Percentiles rank a stretch among this genome's conserved stretches.
Evolutionary conservation across 2,113 vertebrate genomes (phyloP).

Genomic region (Pollimyrus isidori): DNA sequence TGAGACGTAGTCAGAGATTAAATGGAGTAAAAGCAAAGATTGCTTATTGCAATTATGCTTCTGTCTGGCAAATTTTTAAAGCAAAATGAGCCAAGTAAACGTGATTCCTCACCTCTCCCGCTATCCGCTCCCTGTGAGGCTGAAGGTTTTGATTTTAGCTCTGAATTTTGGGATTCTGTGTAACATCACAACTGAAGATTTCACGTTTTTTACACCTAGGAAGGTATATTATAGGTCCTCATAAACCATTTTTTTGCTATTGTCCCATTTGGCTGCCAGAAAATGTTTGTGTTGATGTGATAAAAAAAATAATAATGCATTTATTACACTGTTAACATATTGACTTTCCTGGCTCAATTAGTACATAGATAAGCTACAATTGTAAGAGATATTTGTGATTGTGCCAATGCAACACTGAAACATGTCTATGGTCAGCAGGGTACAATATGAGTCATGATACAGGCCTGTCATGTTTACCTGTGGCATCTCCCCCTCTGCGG

Average conservation of each 20-base stretch:
- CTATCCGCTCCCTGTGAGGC: neutral
- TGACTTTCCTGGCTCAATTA: neutral
- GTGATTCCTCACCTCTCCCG: neutral
- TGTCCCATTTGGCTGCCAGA: neutral
- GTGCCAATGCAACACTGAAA: neutral
- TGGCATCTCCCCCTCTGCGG: neutral
- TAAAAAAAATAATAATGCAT: neutral
- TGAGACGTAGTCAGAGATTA: neutral
- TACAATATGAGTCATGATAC: neutral
- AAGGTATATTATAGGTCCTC: neutral
- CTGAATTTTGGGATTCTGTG: neutral
- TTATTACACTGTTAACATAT: neutral
- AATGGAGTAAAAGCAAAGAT: neutral
- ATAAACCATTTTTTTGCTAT: neutral
- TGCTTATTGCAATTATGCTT: neutral
- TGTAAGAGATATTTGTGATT: neutral
- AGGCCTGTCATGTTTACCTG: neutral
- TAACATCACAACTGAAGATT: neutral
- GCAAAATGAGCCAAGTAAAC: neutral
- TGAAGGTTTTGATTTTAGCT: neutral
- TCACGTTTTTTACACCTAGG: neutral
- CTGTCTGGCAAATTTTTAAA: neutral
- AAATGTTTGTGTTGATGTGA: neutral
- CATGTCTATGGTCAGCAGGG: neutral
- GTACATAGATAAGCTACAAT: neutral